These are phyloP conservation scores for Gymnogyps californianus DNA, from an alignment of 2,113 vertebrate species.

Conservation along the genomic window DNA sequence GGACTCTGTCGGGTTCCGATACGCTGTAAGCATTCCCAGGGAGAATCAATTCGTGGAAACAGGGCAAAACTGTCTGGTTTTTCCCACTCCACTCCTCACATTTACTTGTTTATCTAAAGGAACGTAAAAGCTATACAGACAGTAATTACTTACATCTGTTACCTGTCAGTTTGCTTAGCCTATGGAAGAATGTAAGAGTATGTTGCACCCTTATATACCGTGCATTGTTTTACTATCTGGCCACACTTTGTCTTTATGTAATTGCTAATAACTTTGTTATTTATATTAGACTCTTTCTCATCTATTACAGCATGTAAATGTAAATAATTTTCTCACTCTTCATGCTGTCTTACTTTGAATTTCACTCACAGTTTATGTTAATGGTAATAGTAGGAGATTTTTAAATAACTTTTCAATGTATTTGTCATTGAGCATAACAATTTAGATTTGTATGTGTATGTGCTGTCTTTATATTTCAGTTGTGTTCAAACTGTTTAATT, in stretches of 20 bases:
- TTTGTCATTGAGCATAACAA: neutral
- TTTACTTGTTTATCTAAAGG: neutral
- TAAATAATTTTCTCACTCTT: conserved; percentile 4
- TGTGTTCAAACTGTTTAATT: conserved; percentile 43
- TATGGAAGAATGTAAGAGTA: neutral
- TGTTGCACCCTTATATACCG: neutral
- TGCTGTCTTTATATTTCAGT: conserved; percentile 7
- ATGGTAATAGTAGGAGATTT: neutral
- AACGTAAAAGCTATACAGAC: neutral
- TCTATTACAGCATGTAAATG: neutral
- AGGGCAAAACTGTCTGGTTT: neutral
- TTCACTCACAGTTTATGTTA: neutral
- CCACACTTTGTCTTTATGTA: neutral
- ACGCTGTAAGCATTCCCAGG: neutral
- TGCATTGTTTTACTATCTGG: neutral
- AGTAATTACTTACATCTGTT: neutral
- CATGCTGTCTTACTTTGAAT: conserved; percentile 1
- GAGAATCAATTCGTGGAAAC: neutral
- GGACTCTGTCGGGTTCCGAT: neutral
- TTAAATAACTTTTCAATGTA: neutral
- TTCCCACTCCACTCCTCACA: neutral
- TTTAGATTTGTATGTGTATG: neutral
- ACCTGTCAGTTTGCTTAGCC: neutral
- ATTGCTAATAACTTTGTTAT: neutral
- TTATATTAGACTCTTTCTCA: neutral